Percentiles rank a stretch among this genome's conserved stretches.
Conservation (phyloP, 2,888 invertebrate genomes). For the Chaetogeoica ovagalla region DNA sequence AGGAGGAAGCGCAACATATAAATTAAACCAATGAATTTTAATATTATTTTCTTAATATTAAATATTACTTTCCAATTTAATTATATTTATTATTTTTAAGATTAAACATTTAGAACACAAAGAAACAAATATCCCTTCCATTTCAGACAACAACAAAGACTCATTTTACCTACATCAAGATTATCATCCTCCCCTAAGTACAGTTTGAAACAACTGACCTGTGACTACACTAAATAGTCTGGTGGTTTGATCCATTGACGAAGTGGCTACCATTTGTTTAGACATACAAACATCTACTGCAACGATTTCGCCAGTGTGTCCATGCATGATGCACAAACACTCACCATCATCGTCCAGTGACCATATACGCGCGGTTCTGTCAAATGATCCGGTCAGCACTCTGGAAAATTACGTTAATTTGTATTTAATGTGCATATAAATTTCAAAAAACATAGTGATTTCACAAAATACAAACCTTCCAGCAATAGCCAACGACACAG, state of each 20-base stretch:
- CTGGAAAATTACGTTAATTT: slow-evolving; percentile 56
- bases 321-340: slow-evolving; percentile 71
- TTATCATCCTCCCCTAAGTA: not conserved
- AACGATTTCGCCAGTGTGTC: slow-evolving; percentile 76
- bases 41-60: no score
- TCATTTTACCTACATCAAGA: no score
- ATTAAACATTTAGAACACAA: no score
- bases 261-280: slow-evolving; percentile 71
- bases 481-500: slow-evolving; percentile 77
- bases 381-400: slow-evolving; percentile 79
- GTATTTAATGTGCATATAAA: not conserved
- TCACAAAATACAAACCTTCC: slow-evolving; percentile 59
- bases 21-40: no score
- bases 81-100: no score
- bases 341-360: slow-evolving; percentile 65
- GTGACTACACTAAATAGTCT: slow-evolving; percentile 72
- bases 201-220: slow-evolving; percentile 60
- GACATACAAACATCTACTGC: slow-evolving; percentile 71
- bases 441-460: not conserved
- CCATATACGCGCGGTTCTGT: slow-evolving; percentile 78
- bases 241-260: slow-evolving; percentile 76
- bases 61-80: no score
- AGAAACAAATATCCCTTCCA: no score
- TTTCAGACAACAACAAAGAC: no score
- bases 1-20: no score